Evolutionary conservation across 2,888 invertebrate species (phyloP), one percentile per base, ranked within the genome.

Genomic region (Leptopilina syphax): DNA sequence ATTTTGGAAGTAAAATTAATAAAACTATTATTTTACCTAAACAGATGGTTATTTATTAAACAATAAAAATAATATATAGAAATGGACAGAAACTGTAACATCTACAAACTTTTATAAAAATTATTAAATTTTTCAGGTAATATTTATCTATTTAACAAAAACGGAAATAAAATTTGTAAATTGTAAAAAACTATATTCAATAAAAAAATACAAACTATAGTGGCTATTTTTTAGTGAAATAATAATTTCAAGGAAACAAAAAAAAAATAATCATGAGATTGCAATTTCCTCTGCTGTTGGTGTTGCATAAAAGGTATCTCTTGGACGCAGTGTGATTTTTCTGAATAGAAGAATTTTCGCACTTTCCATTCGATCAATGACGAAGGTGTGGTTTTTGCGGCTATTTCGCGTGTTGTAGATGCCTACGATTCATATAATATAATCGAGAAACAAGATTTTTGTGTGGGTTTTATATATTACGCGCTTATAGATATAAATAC

Each of bases 321-420:
- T 54, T 9, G 57, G 54, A 68, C 13, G 68, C 27, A 60, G 10
- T 12, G 10, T 12, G 10, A 73, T 73, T 73, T 73, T 73, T 73
- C 18, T 57, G 13, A 34, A 73, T 73, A 57, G 54, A 73, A 57
- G 57, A 73, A 73, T 73, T 73, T 60, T 60, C 73, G 73, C 73
- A 73, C 73, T 73, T 73, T 73, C 73, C 73, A 60, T 73, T 57
- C 57, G 34, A 68, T 68, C 60, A 67, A 63, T 41, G 57, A 47
- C 77, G 80, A 80, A 78, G 83, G 83, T 82, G 82, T 82, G 83
- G 83, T 82, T 82, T 82, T 82, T 82, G 82, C 78, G 83, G 83
- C 77, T 83, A 66, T 80, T 79, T 78, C 81, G 79, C 83, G 81
- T 83, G 79, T 76, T 77, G 70, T 76, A 77, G 81, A 83, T 82